Evolutionary conservation across 2,113 vertebrate species (phyloP).

Genomic region (Camelus dromedarius): DNA sequence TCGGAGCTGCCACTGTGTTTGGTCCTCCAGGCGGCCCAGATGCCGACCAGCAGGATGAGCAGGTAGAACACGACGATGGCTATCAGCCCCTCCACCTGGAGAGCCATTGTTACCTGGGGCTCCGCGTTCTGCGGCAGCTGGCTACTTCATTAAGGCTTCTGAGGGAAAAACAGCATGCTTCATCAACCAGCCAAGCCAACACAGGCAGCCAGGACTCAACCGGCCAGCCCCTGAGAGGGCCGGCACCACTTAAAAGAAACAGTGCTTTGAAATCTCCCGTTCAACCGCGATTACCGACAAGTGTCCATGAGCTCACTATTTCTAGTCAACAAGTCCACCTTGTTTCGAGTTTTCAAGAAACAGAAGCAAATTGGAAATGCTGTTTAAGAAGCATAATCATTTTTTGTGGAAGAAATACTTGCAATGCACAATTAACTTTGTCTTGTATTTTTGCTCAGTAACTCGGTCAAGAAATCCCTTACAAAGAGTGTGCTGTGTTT

Average conservation of each 20-base stretch:
- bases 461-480: neutral
- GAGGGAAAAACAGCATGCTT: conserved; percentile 65
- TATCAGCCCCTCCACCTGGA: conserved; percentile 95
- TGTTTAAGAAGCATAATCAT: neutral
- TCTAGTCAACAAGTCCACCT: neutral
- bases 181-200: conserved; percentile 21
- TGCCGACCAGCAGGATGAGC: conserved; percentile 95
- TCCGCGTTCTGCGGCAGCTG: conserved; percentile 76
- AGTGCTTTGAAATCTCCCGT: neutral
- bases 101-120: conserved; percentile 89
- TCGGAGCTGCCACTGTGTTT: conserved; percentile 91
- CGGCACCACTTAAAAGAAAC: neutral
- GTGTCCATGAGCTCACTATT: neutral
- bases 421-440: neutral
- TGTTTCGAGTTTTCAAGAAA: neutral
- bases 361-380: neutral
- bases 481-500: neutral
- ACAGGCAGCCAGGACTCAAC: neutral
- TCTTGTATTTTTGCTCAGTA: neutral
- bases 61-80: conserved; percentile 97
- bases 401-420: neutral
- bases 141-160: conserved; percentile 90
- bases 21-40: conserved; percentile 99
- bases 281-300: neutral
- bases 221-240: neutral